phyloP scores from a whole-genome alignment of 2,888 invertebrate genomes.

The Leptinotarsa tumamoca region DNA sequence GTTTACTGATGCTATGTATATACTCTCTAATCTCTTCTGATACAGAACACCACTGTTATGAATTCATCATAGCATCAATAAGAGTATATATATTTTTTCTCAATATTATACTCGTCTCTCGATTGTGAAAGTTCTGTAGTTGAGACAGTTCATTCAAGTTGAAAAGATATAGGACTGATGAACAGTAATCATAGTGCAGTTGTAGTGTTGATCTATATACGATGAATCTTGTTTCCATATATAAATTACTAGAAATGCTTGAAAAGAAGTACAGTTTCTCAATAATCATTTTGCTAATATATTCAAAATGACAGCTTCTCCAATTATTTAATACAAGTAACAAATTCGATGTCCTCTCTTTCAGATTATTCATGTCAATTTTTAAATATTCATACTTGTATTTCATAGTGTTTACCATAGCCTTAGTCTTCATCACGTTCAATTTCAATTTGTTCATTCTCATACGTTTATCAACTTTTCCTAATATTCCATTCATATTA shows the following conservation, averaged over 20 bases:
- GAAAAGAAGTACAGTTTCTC: slow-evolving; percentile 25
- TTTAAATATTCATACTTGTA: slow-evolving; percentile 18
- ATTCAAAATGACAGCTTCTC: slow-evolving; percentile 12
- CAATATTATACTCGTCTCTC: neutral
- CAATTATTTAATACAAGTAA: neutral
- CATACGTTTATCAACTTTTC: slow-evolving; percentile 4
- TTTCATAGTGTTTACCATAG: slow-evolving; percentile 20
- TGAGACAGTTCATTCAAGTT: neutral
- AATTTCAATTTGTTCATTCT: slow-evolving; percentile 22
- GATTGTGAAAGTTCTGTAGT: neutral
- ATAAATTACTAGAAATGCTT: slow-evolving; percentile 19
- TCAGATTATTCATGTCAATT: slow-evolving; percentile 9
- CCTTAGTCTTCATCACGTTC: slow-evolving; percentile 15
- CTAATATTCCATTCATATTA: slow-evolving; percentile 22
- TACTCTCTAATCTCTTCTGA: too few species aligned
- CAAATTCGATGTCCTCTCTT: slow-evolving; percentile 10
- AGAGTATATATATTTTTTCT: neutral
- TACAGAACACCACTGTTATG: neutral
- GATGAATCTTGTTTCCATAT: slow-evolving; percentile 20
- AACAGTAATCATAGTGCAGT: slow-evolving; percentile 13
- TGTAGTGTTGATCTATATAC: slow-evolving; percentile 9
- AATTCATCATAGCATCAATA: neutral
- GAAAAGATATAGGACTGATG: neutral
- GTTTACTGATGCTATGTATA: neutral
- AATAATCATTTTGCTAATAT: slow-evolving; percentile 6